Evolutionary conservation across 2,113 vertebrate species (phyloP).

Genomic region (Pantherophis guttatus): DNA sequence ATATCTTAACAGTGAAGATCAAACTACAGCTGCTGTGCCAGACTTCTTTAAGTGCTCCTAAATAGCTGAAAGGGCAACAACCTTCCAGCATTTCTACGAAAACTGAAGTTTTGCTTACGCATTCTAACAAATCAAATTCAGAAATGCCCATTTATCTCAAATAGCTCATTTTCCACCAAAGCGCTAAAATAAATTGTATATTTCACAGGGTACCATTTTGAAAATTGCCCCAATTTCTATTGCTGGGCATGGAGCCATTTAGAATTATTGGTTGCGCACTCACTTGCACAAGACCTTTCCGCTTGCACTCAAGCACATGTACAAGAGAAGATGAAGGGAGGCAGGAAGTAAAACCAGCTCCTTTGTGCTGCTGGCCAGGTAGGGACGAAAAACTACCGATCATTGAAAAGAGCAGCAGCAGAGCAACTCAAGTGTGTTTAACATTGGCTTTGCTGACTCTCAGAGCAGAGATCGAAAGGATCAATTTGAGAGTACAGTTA

Average conservation of each 20-base stretch:
- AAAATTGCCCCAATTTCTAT: conserved; percentile 1
- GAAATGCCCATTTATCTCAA: neutral
- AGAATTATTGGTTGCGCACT: neutral
- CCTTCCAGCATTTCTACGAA: neutral
- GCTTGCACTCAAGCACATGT: too few relatives aligned
- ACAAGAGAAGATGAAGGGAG: neutral
- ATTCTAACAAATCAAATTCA: conserved; percentile 1
- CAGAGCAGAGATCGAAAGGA: neutral
- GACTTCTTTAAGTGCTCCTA: neutral
- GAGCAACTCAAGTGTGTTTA: neutral
- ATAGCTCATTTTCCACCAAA: conserved; percentile 1
- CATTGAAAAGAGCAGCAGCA: neutral
- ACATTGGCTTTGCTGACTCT: neutral
- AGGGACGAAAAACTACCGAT: neutral
- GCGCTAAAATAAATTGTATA: neutral
- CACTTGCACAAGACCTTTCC: neutral
- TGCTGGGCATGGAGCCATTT: neutral
- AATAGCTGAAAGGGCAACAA: neutral
- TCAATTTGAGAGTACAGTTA: neutral
- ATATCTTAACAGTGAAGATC: neutral
- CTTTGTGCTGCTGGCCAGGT: neutral
- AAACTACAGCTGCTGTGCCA: neutral
- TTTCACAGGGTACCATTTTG: neutral
- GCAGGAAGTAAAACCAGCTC: neutral
- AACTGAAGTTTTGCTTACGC: neutral